Evolutionary conservation across 2,888 invertebrate genomes (phyloP).

Genomic region (Nephrotoma appendiculata): DNA sequence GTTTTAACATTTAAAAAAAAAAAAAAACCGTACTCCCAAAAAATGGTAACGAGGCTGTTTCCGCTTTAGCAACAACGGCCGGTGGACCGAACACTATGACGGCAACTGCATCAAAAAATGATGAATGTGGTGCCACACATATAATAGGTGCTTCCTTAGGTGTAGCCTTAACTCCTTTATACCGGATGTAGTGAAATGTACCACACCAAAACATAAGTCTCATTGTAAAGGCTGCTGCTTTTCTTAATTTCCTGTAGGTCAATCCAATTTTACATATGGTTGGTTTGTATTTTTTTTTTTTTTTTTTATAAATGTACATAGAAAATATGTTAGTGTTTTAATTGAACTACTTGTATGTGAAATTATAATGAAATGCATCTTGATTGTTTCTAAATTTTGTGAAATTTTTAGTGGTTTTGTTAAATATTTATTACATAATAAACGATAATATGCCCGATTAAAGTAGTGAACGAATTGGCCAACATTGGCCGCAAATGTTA

Average conservation of each 20-base stretch:
- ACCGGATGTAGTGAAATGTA: slow-evolving; percentile 67
- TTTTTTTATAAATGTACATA: not conserved
- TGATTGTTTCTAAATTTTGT: not conserved
- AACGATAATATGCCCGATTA: not conserved
- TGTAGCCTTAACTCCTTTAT: slow-evolving; percentile 51
- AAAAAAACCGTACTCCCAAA: slow-evolving; percentile 78
- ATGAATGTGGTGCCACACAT: slow-evolving; percentile 80
- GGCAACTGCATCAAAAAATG: slow-evolving; percentile 77
- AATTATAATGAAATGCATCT: not conserved
- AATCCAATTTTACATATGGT: not conserved
- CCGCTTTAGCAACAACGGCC: slow-evolving; percentile 79
- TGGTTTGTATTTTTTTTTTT: not conserved
- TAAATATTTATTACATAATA: not conserved
- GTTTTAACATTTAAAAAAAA: slow-evolving; percentile 1
- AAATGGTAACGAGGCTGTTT: slow-evolving; percentile 65
- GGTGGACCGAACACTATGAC: slow-evolving; percentile 73
- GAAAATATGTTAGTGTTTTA: not conserved
- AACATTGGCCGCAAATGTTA: too few relatives aligned
- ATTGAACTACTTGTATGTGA: not conserved
- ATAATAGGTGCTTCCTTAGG: slow-evolving; percentile 66
- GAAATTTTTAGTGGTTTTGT: not conserved
- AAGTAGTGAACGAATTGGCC: too few relatives aligned
- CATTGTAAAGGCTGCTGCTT: slow-evolving; percentile 52
- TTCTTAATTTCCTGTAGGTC: slow-evolving; percentile 41
- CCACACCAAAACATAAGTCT: slow-evolving; percentile 61